Percentiles rank a stretch among this genome's conserved stretches.
Evolutionary conservation across 1,140 invertebrate genomes (phyloP).

Genomic region (Polypedilum pembai): DNA sequence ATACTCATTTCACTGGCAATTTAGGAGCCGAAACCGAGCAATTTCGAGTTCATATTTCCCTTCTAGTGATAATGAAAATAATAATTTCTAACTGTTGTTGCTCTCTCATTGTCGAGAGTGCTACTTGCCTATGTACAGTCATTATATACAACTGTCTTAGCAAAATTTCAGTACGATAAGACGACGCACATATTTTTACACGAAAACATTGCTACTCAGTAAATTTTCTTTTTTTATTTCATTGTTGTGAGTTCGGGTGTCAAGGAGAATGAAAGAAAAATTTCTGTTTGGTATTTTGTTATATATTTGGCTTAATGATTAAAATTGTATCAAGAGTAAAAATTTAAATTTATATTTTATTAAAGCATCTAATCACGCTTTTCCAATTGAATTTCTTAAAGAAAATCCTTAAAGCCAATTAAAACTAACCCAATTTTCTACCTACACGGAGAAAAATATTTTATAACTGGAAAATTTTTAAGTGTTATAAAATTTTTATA

Average conservation of each 20-base stretch:
- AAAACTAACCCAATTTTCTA: no score
- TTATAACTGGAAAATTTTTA: no score
- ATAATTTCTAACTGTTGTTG: slow-evolving; percentile 3
- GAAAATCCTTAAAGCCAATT: no score
- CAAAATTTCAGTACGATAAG: neutral
- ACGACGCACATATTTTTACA: slow-evolving; percentile 2
- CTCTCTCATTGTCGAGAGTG: neutral
- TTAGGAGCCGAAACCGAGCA: neutral
- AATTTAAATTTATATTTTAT: no score
- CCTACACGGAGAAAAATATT: no score
- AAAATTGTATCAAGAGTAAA: no score
- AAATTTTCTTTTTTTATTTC: neutral
- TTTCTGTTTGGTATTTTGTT: no score
- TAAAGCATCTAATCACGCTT: no score
- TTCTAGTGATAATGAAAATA: slow-evolving; percentile 24
- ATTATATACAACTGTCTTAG: neutral
- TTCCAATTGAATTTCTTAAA: no score
- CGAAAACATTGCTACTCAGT: neutral
- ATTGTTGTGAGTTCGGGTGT: no score
- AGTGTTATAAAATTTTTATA: no score
- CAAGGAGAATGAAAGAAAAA: neutral
- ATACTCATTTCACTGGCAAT: slow-evolving; percentile 12
- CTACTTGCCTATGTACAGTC: neutral
- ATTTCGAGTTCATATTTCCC: slow-evolving; percentile 8
- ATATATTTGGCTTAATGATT: no score